These are phyloP conservation scores for Pantherophis vulpinus DNA, from an alignment of 2,797 vertebrate species.

Conservation along the genomic window DNA sequence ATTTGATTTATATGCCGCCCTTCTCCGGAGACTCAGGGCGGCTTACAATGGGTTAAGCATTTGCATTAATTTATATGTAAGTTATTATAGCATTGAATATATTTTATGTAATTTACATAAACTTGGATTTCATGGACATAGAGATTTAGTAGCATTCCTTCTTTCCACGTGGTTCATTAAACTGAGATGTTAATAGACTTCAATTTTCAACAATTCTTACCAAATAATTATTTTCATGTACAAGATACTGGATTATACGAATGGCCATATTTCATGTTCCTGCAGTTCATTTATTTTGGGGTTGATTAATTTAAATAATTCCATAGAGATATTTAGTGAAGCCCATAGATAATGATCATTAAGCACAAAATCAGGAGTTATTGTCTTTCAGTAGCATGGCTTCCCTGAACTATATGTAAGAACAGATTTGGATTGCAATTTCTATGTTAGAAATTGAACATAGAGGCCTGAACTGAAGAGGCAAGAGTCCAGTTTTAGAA, in stretches of 20 bases:
- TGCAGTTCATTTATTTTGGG: not conserved
- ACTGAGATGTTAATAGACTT: not conserved
- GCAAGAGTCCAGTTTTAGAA: too few relatives aligned
- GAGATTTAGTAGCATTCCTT: not conserved
- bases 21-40: too few relatives aligned
- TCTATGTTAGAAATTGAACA: not conserved
- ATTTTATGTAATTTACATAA: not conserved
- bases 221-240: not conserved
- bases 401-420: not conserved
- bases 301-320: not conserved
- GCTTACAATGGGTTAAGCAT: too few relatives aligned
- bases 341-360: not conserved
- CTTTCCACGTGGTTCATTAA: not conserved
- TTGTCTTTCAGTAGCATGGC: not conserved
- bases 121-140: not conserved
- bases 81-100: not conserved
- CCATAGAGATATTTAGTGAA: not conserved
- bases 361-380: conserved; percentile 1
- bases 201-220: not conserved
- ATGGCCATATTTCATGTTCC: conserved; percentile 9
- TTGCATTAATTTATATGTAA: not conserved
- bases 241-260: not conserved
- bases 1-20: too few relatives aligned
- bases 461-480: not conserved
- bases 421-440: not conserved